A percentile compares a stretch with the other conserved stretches of the same genome.
These are phyloP conservation scores for Netelia fuscicornis DNA, from an alignment of 2,888 invertebrate species.

Conservation along the genomic window DNA sequence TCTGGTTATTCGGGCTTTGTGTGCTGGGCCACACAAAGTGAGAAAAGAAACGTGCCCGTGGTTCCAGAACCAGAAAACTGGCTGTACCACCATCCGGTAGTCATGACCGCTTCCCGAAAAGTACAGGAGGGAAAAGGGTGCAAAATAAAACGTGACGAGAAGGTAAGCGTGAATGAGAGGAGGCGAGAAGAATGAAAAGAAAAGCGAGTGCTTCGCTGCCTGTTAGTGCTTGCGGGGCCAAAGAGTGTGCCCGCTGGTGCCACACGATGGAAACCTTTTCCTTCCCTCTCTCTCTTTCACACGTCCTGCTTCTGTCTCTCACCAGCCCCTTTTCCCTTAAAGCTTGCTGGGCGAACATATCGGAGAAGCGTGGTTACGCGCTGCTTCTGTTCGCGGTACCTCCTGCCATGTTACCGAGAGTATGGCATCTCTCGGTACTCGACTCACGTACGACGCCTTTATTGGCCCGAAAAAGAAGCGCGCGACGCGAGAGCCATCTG, in stretches of 20 bases:
- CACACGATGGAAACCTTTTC: slow-evolving; percentile 19
- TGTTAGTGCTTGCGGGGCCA: slow-evolving; percentile 49
- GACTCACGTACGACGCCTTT: slow-evolving; percentile 75
- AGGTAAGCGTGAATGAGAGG: slow-evolving; percentile 20
- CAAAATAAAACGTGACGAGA: slow-evolving; percentile 44
- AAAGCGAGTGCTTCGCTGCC: slow-evolving; percentile 46
- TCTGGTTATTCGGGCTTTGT: background rate
- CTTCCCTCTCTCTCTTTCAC: slow-evolving; percentile 10
- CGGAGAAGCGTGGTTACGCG: slow-evolving; percentile 69
- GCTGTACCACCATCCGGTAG: slow-evolving; percentile 33
- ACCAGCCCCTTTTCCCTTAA: slow-evolving; percentile 26
- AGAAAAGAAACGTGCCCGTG: slow-evolving; percentile 34
- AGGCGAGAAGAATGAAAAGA: slow-evolving; percentile 54
- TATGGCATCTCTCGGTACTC: slow-evolving; percentile 55
- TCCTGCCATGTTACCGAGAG: slow-evolving; percentile 54
- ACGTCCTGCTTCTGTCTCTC: slow-evolving; percentile 6
- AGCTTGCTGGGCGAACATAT: slow-evolving; percentile 64
- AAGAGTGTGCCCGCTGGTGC: slow-evolving; percentile 27
- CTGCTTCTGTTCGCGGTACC: slow-evolving; percentile 22
- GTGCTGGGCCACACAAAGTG: background rate
- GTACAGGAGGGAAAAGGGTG: background rate
- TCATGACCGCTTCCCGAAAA: slow-evolving; percentile 42
- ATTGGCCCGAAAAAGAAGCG: slow-evolving; percentile 74
- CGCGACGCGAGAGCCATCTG: slow-evolving; percentile 53
- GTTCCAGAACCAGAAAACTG: slow-evolving; percentile 50